These are phyloP conservation scores for Torymus auratus DNA, from an alignment of 2,888 invertebrate species.

Conservation along the genomic window DNA sequence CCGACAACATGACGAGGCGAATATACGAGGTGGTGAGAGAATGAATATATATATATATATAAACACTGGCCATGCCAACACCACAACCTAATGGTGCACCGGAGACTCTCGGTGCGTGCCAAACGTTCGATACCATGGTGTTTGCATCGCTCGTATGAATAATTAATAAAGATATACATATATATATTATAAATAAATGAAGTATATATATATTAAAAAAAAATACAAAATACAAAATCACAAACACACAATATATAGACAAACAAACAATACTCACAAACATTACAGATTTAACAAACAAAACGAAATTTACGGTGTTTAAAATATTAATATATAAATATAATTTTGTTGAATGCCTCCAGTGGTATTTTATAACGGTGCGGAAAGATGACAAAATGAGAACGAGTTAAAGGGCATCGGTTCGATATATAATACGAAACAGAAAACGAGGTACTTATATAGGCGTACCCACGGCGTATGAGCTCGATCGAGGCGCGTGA, in stretches of 20 bases:
- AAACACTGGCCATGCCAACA: conserved; percentile 35
- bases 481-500: conserved; percentile 46
- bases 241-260: conserved; percentile 10
- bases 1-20: not conserved
- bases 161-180: conserved; percentile 24
- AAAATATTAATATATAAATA: conserved; percentile 44
- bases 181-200: too few relatives aligned
- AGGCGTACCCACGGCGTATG: not conserved
- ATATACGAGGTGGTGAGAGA: not conserved
- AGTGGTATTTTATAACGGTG: conserved; percentile 33
- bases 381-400: not conserved
- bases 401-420: not conserved
- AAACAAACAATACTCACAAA: conserved; percentile 37
- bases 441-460: conserved; percentile 10
- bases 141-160: conserved; percentile 53
- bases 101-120: conserved; percentile 39
- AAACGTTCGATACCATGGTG: conserved; percentile 57
- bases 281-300: conserved; percentile 24
- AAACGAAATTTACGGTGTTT: conserved; percentile 30
- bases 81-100: conserved; percentile 31
- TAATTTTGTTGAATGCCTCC: conserved; percentile 51
- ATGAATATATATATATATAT: too few relatives aligned
- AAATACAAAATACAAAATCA: conserved; percentile 13
- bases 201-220: conserved; percentile 18
- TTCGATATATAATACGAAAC: not conserved